Evolutionary conservation across 2,113 vertebrate genomes (phyloP).

Genomic region (Hyperopisus bebe): DNA sequence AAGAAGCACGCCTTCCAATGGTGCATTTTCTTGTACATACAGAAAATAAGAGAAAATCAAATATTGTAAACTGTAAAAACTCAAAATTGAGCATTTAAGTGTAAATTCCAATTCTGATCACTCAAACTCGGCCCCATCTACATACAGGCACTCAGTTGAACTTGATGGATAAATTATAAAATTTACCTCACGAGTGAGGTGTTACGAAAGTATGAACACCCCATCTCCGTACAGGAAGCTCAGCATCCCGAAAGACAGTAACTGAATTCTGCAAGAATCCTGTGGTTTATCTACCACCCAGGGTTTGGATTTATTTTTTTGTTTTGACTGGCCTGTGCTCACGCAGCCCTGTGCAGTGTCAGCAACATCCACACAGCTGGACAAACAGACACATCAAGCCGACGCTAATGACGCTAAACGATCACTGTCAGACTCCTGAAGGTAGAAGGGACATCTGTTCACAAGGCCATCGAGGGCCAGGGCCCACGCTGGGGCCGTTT

Average conservation of each 20-base stretch:
- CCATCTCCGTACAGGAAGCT: neutral
- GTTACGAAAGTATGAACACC: neutral
- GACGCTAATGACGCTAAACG: neutral
- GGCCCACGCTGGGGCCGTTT: neutral
- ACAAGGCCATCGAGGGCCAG: neutral
- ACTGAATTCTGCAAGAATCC: neutral
- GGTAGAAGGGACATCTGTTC: neutral
- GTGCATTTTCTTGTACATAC: neutral
- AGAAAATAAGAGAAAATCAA: neutral
- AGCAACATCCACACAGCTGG: neutral
- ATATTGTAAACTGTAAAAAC: neutral
- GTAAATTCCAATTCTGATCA: neutral
- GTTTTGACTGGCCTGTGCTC: neutral
- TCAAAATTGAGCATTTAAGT: neutral
- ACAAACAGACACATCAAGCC: neutral
- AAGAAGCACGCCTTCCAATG: neutral
- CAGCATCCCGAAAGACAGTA: neutral
- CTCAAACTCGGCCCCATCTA: neutral
- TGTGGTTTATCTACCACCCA: neutral
- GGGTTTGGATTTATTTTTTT: neutral
- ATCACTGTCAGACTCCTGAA: neutral
- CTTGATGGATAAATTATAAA: neutral
- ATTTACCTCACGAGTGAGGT: neutral
- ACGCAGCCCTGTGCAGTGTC: neutral
- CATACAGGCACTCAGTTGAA: neutral